Base-by-base conservation (phyloP, 1,140 invertebrate species). In the Elysia chlorotica region DNA sequence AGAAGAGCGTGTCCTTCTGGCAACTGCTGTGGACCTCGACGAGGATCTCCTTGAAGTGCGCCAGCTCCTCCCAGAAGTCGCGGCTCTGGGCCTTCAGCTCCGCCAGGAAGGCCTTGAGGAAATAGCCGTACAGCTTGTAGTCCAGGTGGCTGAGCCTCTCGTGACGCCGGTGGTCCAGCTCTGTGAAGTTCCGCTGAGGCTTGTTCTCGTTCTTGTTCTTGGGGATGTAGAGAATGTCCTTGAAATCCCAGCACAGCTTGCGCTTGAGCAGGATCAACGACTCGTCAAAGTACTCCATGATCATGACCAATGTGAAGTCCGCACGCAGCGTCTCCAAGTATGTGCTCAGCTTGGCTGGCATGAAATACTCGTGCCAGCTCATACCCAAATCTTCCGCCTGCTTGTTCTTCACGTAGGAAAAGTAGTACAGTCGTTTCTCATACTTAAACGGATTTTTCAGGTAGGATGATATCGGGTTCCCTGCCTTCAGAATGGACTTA, bases 261-360 rank as follows among this genome's bases (percentile, higher is more conserved):
- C 80, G 74, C 36, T 77, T 78, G 25, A 86, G 56, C 6, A 86
- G 66, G 0, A 86, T 74, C 0, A 86, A 67, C 0, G 83, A 85
- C 73, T 86, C 84, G 41, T 81, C 76, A 48, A 86, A 83, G 65
- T 79, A 73, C 62, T 86, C 83, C 74, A 81, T 78, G 14, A 86
- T 71, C 78, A 85, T 78, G 0, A 85, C 77, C 4, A 84, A 66
- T 0, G 41, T 14, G 69, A 83, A 83, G 25, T 84, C 83, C 61
- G 62, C 53, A 53, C 78, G 76, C 30, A 86, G 36, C 33, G 81
- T 56, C 59, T 76, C 2, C 14, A 86, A 65, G 53, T 79, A 80
- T 10, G 63, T 35, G 10, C 76, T 59, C n/a, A 81, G 69, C 10
- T 68, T 71, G 6, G 5, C 41, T 10, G 61, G 33, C 28, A 81